Evolutionary conservation across 2,113 vertebrate species (phyloP), one percentile per base, ranked within the genome.

Genomic region (Nyctibius bracteatus): DNA sequence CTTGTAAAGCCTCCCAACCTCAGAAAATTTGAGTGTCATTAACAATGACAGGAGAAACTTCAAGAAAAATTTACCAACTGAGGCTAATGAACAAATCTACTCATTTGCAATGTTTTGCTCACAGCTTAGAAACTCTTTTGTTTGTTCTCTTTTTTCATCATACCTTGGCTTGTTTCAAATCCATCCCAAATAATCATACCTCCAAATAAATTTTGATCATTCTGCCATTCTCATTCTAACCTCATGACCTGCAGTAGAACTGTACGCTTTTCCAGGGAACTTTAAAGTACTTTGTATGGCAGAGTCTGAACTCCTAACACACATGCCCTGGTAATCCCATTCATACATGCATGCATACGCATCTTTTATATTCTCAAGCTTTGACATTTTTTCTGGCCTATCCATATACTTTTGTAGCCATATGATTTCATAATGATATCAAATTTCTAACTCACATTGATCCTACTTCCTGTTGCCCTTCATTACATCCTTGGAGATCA

Each of bases 401-500:
- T 44, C 37, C 49, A 3, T 63, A 17, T 27, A 19, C 8, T 62
- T n/a, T 28, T 93, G 39, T 86, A 86, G 68, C 33, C 27, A 30
- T 62, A 25, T 57, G 67, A 63, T 33, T 77, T 81, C 47, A n/a
- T 90, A 93, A 95, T 92, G 72, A 77, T 78, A 43, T 65, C 43
- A 80, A 66, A 81, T 97, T 91, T 91, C 91, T 83, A 22, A 15
- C 74, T 90, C 47, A 31, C 88, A 90, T 94, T 95, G 93, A 97
- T 95, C 81, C 84, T 94, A 33, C 72, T 54, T 94, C 33, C 58
- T 92, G 46, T 25, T 93, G 75, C 63, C 55, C 88, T 96, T 96
- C 82, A 61, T 91, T 96, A 71, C 51, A 85, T 96, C 62, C 88
- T 96, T 92, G 86, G 62, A 96, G 57, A 94, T 96, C 91, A 90